Conservation (phyloP, 2,888 invertebrate species). For the Metellina segmentata region DNA sequence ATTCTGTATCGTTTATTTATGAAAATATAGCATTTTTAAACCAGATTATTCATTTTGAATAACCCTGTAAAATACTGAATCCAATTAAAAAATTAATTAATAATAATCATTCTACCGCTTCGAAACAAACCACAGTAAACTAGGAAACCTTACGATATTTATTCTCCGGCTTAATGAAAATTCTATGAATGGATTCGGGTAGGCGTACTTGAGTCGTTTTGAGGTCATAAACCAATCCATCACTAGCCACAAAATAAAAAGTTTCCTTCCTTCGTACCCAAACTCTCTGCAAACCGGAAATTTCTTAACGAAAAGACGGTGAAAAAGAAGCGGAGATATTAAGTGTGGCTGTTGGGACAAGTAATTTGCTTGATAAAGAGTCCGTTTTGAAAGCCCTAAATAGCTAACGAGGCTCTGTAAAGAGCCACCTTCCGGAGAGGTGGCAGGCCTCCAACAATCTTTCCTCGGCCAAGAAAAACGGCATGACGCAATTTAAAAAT, state of each 20-base stretch:
- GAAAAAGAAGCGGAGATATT: slow-evolving; percentile 30
- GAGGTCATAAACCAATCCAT: slow-evolving; percentile 29
- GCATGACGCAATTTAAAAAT: slow-evolving; percentile 61
- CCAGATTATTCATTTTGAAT: too few species aligned
- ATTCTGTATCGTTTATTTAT: too few species aligned
- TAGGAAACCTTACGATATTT: slow-evolving; percentile 1
- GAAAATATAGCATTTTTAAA: too few species aligned
- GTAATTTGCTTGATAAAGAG: slow-evolving; percentile 68
- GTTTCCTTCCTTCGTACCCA: neutral
- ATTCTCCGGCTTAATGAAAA: slow-evolving; percentile 18
- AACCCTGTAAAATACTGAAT: too few species aligned
- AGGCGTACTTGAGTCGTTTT: slow-evolving; percentile 7
- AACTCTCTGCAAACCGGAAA: slow-evolving; percentile 16
- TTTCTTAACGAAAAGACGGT: slow-evolving; percentile 5
- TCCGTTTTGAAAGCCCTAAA: slow-evolving; percentile 56
- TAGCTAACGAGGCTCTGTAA: slow-evolving; percentile 66
- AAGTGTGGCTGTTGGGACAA: slow-evolving; percentile 59
- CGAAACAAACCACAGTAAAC: too few species aligned
- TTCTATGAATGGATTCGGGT: neutral
- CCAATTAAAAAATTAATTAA: too few species aligned
- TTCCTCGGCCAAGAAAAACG: slow-evolving; percentile 49
- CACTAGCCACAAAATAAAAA: slow-evolving; percentile 11
- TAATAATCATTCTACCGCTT: too few species aligned
- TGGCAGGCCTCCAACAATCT: slow-evolving; percentile 62
- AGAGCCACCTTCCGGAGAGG: slow-evolving; percentile 51